These are phyloP conservation scores for Sesamia nonagrioides DNA, from an alignment of 1,140 invertebrate genomes.

Conservation along the genomic window DNA sequence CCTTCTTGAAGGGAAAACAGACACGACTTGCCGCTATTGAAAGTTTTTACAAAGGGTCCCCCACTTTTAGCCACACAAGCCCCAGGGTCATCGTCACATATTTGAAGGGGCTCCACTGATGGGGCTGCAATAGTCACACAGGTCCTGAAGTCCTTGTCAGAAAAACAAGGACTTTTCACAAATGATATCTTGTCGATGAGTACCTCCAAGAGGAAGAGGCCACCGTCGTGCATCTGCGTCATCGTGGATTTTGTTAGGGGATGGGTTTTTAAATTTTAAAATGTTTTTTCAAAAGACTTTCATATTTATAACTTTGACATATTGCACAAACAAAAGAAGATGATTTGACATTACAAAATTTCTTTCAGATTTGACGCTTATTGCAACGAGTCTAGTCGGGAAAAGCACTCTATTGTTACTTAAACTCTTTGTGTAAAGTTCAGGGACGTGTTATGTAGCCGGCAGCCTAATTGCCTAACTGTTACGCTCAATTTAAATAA, in stretches of 20 bases:
- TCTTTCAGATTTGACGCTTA: conserved; percentile 15
- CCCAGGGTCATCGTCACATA: conserved; percentile 87
- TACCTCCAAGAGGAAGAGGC: conserved; percentile 88
- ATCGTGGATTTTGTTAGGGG: conserved; percentile 73
- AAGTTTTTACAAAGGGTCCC: conserved; percentile 75
- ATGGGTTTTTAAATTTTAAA: conserved; percentile 72
- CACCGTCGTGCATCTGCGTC: conserved; percentile 86
- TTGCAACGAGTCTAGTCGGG: neutral
- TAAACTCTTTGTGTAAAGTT: too few species aligned
- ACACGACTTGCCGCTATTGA: conserved; percentile 88
- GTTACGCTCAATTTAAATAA: too few species aligned
- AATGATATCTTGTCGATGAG: conserved; percentile 87
- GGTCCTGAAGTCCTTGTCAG: conserved; percentile 84
- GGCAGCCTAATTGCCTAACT: too few species aligned
- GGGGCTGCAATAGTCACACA: conserved; percentile 86
- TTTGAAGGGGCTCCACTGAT: conserved; percentile 85
- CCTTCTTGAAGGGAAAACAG: conserved; percentile 86
- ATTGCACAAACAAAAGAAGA: conserved; percentile 72
- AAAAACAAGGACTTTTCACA: conserved; percentile 77
- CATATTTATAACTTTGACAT: conserved; percentile 74
- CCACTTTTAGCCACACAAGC: conserved; percentile 71
- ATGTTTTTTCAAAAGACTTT: conserved; percentile 63
- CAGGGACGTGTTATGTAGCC: too few species aligned
- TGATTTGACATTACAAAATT: conserved; percentile 18
- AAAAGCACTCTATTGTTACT: too few species aligned